phyloP scores from a whole-genome alignment of 2,797 vertebrate species.

The Galagoides demidoff region DNA sequence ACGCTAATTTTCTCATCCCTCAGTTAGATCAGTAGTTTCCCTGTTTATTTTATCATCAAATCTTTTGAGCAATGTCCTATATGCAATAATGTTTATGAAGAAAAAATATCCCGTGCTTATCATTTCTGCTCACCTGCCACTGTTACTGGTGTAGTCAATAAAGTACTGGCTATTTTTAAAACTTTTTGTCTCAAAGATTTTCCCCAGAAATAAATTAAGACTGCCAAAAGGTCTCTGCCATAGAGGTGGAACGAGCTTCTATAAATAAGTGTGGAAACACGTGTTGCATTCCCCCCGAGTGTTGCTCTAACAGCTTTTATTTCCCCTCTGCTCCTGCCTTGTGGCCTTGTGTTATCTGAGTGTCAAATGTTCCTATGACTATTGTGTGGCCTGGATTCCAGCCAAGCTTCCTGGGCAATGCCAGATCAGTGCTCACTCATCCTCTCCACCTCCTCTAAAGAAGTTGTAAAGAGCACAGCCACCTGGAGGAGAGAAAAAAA shows the following conservation, averaged over 20 bases:
- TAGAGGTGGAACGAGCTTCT: not conserved
- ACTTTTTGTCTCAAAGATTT: not conserved
- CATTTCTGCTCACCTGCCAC: not conserved
- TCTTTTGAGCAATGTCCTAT: not conserved
- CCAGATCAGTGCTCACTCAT: accelerated
- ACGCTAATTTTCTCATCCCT: accelerated
- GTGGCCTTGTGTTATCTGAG: constrained; percentile 52
- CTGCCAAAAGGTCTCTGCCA: not conserved
- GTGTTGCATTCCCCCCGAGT: not conserved
- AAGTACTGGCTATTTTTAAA: not conserved
- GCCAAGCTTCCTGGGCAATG: constrained; percentile 49
- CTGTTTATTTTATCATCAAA: not conserved
- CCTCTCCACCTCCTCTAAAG: not conserved
- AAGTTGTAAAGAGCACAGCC: accelerated
- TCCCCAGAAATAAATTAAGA: constrained; percentile 10
- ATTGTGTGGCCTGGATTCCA: constrained; percentile 55
- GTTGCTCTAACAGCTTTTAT: not conserved
- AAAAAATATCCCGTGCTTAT: not conserved
- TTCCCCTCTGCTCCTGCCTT: not conserved
- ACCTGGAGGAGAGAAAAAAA: accelerated
- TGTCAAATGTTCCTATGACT: constrained; percentile 21
- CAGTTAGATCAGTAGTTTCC: not conserved
- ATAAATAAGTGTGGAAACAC: constrained; percentile 58
- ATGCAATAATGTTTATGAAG: accelerated
- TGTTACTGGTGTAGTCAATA: accelerated